A percentile compares a stretch with the other conserved stretches of the same genome.
Conservation (phyloP, 1,140 invertebrate genomes). For the Pantala flavescens region DNA sequence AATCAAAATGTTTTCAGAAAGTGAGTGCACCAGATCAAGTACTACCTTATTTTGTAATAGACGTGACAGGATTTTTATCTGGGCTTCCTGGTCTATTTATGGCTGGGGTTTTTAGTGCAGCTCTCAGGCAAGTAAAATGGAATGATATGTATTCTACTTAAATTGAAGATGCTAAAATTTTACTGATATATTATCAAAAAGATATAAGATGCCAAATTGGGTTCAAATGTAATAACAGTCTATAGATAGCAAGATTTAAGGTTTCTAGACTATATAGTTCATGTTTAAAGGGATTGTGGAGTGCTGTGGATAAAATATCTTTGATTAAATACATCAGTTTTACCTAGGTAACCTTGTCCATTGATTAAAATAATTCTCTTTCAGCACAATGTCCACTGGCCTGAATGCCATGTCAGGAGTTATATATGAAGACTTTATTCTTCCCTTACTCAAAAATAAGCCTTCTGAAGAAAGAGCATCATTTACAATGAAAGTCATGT, state of each 20-base stretch:
- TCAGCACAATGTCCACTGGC: conserved; percentile 51
- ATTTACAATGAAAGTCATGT: conserved; percentile 56
- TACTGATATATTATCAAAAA: too few species aligned
- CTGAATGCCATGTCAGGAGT: conserved; percentile 55
- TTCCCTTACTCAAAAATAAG: conserved; percentile 31
- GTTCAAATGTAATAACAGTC: too few species aligned
- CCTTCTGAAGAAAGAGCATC: conserved; percentile 49
- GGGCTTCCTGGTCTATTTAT: conserved; percentile 73
- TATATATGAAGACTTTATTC: conserved; percentile 53
- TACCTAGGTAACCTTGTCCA: too few species aligned
- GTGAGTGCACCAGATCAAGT: conserved; percentile 59
- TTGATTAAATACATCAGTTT: too few species aligned
- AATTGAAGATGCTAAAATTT: too few species aligned
- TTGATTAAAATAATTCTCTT: too few species aligned
- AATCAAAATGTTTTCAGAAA: conserved; percentile 28
- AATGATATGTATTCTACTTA: too few species aligned
- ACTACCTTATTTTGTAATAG: conserved; percentile 59
- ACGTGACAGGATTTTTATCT: conserved; percentile 50
- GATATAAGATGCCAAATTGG: too few species aligned
- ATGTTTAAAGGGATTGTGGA: too few species aligned
- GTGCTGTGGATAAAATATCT: too few species aligned
- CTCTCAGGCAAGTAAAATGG: conserved; percentile 54
- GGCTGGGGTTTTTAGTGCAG: conserved; percentile 59
- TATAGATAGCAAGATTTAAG: too few species aligned
- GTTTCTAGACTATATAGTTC: too few species aligned